Evolutionary conservation across 2,113 vertebrate genomes (phyloP).

Genomic region (Lepus americanus): DNA sequence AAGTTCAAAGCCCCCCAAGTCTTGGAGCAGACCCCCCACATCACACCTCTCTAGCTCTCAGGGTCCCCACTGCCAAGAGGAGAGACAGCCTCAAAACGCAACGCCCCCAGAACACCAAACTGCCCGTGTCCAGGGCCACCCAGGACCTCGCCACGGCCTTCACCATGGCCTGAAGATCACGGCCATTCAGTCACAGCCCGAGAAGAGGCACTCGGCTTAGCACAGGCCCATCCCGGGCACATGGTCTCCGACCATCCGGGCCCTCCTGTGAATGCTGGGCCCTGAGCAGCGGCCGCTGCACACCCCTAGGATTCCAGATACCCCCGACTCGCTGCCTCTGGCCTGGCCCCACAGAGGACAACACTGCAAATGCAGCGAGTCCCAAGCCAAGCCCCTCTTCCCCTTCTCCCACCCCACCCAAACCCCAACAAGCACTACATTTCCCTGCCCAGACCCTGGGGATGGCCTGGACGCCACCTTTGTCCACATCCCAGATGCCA

Average conservation of each 20-base stretch:
- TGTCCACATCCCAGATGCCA: too few species aligned
- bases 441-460: neutral
- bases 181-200: neutral
- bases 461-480: too few species aligned
- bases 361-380: neutral
- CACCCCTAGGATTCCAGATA: neutral
- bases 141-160: neutral
- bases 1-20: neutral
- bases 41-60: neutral
- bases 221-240: neutral
- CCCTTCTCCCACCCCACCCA: neutral
- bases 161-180: neutral
- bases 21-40: neutral
- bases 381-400: neutral
- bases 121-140: neutral
- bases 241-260: neutral
- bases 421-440: neutral
- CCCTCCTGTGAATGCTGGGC: neutral
- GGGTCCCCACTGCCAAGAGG: neutral
- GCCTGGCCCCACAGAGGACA: neutral
- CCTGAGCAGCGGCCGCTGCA: neutral
- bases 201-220: too few species aligned
- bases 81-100: neutral
- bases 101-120: neutral
- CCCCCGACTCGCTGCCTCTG: neutral